Evolutionary conservation across 2,113 vertebrate genomes (phyloP).

Genomic region (Triplophysa siluroides): DNA sequence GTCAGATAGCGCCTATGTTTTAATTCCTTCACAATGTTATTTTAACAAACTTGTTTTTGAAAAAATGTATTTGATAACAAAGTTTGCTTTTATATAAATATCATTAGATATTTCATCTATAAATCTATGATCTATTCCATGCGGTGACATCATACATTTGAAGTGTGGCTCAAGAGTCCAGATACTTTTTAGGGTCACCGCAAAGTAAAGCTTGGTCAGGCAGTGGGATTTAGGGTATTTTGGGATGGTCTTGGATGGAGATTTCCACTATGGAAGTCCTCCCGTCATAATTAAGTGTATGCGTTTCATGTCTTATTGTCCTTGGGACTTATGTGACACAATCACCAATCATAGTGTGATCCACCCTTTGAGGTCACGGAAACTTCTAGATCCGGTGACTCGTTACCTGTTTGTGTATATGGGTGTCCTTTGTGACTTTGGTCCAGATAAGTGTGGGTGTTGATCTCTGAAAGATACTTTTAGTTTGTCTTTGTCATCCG

Average conservation of each 20-base stretch:
- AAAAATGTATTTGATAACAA: too few species aligned
- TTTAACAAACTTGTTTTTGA: too few species aligned
- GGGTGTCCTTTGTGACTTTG: conserved; percentile 36
- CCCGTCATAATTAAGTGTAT: not conserved
- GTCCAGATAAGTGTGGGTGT: not conserved
- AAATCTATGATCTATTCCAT: too few species aligned
- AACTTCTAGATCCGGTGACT: conserved; percentile 20
- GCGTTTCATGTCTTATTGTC: not conserved
- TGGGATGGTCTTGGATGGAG: not conserved
- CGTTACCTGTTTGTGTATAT: conserved; percentile 25
- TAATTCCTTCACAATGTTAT: too few species aligned
- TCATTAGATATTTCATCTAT: too few species aligned
- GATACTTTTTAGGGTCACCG: not conserved
- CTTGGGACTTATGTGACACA: conserved; percentile 5
- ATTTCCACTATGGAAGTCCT: not conserved
- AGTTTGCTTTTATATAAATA: too few species aligned
- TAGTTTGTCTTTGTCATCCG: not conserved
- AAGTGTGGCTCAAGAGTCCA: not conserved
- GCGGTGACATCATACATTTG: too few species aligned
- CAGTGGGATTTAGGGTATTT: not conserved
- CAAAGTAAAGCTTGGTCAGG: not conserved
- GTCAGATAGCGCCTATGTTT: too few species aligned
- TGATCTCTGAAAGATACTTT: not conserved
- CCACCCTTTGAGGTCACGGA: conserved; percentile 29
- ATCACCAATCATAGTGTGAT: conserved; percentile 20